phyloP scores from a whole-genome alignment of 2,797 vertebrate species.

The Nothura maculosa region DNA sequence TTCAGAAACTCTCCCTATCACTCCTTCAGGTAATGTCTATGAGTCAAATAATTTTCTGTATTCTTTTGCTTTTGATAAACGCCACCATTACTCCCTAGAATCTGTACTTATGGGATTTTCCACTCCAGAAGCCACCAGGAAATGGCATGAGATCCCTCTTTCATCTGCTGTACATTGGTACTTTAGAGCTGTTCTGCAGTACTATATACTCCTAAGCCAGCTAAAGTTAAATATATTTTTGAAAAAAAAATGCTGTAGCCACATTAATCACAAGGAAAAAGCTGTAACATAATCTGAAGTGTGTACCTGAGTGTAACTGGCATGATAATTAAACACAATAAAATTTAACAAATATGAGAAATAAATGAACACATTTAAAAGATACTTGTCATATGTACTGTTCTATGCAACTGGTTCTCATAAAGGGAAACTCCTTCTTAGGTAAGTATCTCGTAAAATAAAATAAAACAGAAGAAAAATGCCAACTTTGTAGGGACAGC shows the following conservation, averaged over 20 bases:
- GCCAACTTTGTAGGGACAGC: neutral
- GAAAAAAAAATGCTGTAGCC: neutral
- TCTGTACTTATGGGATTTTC: conserved; percentile 24
- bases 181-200: conserved; percentile 61
- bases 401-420: conserved; percentile 25
- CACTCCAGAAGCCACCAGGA: conserved; percentile 1
- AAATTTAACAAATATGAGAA: conserved; percentile 43
- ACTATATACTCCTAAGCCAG: conserved; percentile 52
- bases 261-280: conserved; percentile 69
- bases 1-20: conserved; percentile 42
- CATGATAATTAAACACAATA: conserved; percentile 63
- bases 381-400: neutral
- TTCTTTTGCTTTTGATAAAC: conserved; percentile 56
- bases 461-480: neutral
- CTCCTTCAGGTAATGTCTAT: neutral
- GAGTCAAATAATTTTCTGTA: conserved; percentile 34
- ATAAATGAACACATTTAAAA: conserved; percentile 49
- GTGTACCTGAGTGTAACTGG: neutral
- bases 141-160: neutral
- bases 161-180: conserved; percentile 50
- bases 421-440: conserved; percentile 21
- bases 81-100: neutral
- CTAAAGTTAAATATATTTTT: conserved; percentile 65
- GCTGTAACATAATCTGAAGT: conserved; percentile 32
- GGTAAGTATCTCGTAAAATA: neutral